Evolutionary conservation across 2,113 vertebrate genomes (phyloP).

Genomic region (Saguinus midas): DNA sequence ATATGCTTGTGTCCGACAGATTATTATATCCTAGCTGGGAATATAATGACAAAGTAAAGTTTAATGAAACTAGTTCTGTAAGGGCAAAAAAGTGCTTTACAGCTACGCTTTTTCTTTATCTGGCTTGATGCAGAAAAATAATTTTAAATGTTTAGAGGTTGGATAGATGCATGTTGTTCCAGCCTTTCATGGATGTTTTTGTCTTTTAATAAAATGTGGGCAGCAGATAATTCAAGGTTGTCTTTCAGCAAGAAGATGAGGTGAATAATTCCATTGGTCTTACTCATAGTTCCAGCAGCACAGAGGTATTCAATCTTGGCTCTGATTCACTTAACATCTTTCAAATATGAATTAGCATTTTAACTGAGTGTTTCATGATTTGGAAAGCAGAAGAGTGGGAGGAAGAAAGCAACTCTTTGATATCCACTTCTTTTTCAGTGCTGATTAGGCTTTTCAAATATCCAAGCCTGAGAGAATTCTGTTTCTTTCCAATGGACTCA

Average conservation of each 20-base stretch:
- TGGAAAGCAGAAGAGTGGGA: slow-evolving; percentile 13
- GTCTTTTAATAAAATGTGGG: slow-evolving; percentile 35
- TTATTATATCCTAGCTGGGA: not conserved
- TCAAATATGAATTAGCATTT: slow-evolving; percentile 33
- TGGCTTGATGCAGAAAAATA: slow-evolving; percentile 6
- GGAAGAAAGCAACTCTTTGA: slow-evolving; percentile 17
- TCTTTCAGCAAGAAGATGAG: slow-evolving; percentile 31
- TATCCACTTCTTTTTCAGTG: not conserved
- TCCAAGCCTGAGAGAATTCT: not conserved
- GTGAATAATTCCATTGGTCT: not conserved
- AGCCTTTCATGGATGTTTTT: not conserved
- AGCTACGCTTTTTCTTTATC: not conserved
- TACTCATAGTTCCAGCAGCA: not conserved
- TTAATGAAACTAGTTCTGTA: not conserved
- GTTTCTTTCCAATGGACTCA: not conserved
- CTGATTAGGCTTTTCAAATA: slow-evolving; percentile 44
- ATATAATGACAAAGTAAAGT: not conserved
- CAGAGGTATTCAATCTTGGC: not conserved
- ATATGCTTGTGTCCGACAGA: not conserved
- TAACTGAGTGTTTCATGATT: slow-evolving; percentile 14
- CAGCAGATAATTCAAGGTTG: slow-evolving; percentile 39
- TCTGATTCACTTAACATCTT: slow-evolving; percentile 32
- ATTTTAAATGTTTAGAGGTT: not conserved
- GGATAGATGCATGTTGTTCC: not conserved
- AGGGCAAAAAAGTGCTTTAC: not conserved